phyloP scores from a whole-genome alignment of 2,888 invertebrate genomes.

The Trachelus stipa region DNA sequence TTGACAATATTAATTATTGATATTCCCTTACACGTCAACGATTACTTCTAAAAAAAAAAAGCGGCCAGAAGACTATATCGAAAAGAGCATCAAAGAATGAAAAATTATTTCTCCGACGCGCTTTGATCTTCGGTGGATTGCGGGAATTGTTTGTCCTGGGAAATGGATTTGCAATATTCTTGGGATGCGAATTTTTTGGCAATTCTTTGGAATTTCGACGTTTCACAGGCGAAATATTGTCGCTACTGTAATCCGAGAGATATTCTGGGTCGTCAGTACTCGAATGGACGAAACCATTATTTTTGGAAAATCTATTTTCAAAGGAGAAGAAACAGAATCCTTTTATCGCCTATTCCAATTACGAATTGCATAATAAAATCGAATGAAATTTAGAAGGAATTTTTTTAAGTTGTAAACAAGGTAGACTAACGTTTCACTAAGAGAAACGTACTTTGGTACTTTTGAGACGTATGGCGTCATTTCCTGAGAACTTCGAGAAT shows the following conservation, averaged over 20 bases:
- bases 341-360: neutral
- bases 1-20: neutral
- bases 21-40: slow-evolving; percentile 24
- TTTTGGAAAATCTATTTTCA: slow-evolving; percentile 24
- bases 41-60: slow-evolving; percentile 44
- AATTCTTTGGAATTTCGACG: slow-evolving; percentile 8
- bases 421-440: neutral
- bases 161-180: neutral
- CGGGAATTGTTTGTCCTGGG: slow-evolving; percentile 4
- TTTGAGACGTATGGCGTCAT: neutral
- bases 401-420: slow-evolving; percentile 11
- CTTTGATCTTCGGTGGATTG: slow-evolving; percentile 20
- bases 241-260: slow-evolving; percentile 26
- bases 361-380: neutral
- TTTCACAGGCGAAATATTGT: neutral
- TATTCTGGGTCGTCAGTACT: slow-evolving; percentile 34
- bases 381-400: neutral
- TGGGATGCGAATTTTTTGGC: slow-evolving; percentile 15
- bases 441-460: neutral
- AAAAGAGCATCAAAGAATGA: slow-evolving; percentile 50
- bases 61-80: slow-evolving; percentile 56
- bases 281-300: slow-evolving; percentile 25
- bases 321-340: neutral
- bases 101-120: slow-evolving; percentile 23
- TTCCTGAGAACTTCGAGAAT: slow-evolving; percentile 38